These are phyloP conservation scores for Thelohanellus kitauei DNA, from an alignment of 30 jellyfish, hydroid and myxozoan species.

Conservation along the genomic window DNA sequence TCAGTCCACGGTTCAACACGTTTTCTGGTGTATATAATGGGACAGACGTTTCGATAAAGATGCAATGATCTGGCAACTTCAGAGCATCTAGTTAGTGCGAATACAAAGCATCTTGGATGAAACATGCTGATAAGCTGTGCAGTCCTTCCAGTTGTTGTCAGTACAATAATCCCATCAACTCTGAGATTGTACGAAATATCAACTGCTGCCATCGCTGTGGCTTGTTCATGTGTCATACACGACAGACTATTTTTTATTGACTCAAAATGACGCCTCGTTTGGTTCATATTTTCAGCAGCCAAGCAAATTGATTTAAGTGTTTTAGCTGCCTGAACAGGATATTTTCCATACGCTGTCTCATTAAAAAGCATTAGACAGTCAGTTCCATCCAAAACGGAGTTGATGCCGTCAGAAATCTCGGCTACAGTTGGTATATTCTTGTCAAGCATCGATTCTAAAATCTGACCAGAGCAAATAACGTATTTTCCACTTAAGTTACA, in stretches of 20 bases:
- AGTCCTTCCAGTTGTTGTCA: conserved; percentile 67
- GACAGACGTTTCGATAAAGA: conserved; percentile 57
- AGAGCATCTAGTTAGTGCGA: conserved; percentile 24
- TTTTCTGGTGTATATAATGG: conserved; percentile 22
- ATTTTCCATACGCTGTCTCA: conserved; percentile 71
- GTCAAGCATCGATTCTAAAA: conserved; percentile 69
- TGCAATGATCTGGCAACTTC: conserved; percentile 38
- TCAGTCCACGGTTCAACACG: conserved; percentile 48
- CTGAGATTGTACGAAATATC: conserved; percentile 53
- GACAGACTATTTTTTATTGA: conserved; percentile 18
- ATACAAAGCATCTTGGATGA: conserved; percentile 66
- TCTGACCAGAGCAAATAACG: conserved; percentile 91
- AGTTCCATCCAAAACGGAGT: conserved; percentile 67
- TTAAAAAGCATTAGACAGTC: conserved; percentile 84
- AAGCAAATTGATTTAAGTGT: conserved; percentile 38
- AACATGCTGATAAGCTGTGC: conserved; percentile 35
- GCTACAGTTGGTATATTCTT: conserved; percentile 94
- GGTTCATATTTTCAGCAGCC: conserved; percentile 60
- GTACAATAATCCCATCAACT: conserved; percentile 50
- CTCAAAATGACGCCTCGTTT: conserved; percentile 17
- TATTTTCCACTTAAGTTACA: conserved; percentile 52
- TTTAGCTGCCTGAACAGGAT: conserved; percentile 34
- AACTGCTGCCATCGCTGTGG: conserved; percentile 51
- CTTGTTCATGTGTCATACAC: conserved; percentile 33
- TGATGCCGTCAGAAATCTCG: conserved; percentile 70